Evolutionary conservation across 2,113 vertebrate species (phyloP).

Genomic region (Macroglossus sobrinus): DNA sequence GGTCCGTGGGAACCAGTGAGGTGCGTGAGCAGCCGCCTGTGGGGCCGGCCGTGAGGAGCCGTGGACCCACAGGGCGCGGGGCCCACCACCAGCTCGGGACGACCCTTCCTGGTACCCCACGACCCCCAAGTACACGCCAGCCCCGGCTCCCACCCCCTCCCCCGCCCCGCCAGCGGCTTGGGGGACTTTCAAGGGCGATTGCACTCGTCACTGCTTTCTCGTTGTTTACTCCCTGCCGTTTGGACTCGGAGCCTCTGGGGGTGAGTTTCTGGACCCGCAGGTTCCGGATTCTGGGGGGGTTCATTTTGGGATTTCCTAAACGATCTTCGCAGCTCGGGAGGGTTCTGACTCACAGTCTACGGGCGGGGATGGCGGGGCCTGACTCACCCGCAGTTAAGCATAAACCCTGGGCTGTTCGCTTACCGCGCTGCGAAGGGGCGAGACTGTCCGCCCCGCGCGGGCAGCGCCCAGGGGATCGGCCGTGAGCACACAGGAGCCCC

Average conservation of each 20-base stretch:
- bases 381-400: background rate
- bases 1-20: too few relatives aligned
- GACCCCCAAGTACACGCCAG: accelerated
- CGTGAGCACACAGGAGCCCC: background rate
- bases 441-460: accelerated
- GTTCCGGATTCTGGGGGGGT: too few relatives aligned
- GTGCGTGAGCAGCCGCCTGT: too few relatives aligned
- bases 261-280: background rate
- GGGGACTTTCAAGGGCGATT: accelerated
- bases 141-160: accelerated
- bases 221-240: background rate
- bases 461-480: accelerated
- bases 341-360: background rate
- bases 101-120: too few relatives aligned
- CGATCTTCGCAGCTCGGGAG: background rate
- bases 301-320: background rate
- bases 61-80: too few relatives aligned
- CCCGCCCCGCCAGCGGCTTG: accelerated
- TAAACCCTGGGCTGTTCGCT: accelerated
- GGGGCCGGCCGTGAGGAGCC: too few relatives aligned
- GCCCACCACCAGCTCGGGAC: background rate
- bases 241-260: too few relatives aligned
- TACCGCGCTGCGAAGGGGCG: accelerated
- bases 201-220: background rate
- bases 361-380: background rate